Conservation (phyloP, 2,888 invertebrate species). For the Drosophila pegasa region DNA sequence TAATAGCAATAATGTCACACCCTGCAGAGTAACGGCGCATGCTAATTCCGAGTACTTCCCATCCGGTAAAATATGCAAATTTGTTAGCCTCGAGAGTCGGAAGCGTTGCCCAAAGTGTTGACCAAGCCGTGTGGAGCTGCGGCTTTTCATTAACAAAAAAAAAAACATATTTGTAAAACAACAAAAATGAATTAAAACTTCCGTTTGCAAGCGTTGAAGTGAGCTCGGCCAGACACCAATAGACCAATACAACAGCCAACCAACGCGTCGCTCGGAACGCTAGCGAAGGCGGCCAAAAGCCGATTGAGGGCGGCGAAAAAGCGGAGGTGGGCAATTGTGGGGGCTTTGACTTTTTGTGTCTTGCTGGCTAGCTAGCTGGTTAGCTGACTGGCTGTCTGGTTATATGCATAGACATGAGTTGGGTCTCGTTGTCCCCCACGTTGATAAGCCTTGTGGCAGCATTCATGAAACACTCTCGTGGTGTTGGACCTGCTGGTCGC, state of each 20-base stretch:
- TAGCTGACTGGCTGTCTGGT: constrained; percentile 4
- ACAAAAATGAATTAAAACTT: constrained; percentile 77
- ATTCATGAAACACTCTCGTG: constrained; percentile 65
- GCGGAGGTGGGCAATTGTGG: constrained; percentile 43
- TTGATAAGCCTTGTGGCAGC: constrained; percentile 72
- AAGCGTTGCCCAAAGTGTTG: constrained; percentile 64
- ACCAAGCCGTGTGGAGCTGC: constrained; percentile 46
- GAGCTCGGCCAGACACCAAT: constrained; percentile 18
- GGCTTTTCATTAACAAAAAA: constrained; percentile 14
- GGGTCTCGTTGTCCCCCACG: constrained; percentile 62
- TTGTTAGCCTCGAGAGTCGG: constrained; percentile 41
- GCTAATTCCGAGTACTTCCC: constrained; percentile 42
- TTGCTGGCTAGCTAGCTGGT: constrained; percentile 27
- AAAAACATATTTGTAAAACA: constrained; percentile 54
- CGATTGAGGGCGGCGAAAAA: constrained; percentile 12
- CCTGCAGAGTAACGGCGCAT: constrained; percentile 24
- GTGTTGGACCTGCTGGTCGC: constrained; percentile 64
- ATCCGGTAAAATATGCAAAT: constrained; percentile 61
- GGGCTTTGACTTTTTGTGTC: constrained; percentile 48
- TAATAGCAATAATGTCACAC: constrained; percentile 34
- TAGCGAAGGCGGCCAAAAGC: constrained; percentile 29
- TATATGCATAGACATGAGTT: constrained; percentile 43
- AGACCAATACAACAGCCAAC: constrained; percentile 8
- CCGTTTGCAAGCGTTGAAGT: constrained; percentile 55
- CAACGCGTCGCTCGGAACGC: constrained; percentile 9